phyloP scores from a whole-genome alignment of 1,140 invertebrate genomes.

The Pseudomyrmex dendroicus region DNA sequence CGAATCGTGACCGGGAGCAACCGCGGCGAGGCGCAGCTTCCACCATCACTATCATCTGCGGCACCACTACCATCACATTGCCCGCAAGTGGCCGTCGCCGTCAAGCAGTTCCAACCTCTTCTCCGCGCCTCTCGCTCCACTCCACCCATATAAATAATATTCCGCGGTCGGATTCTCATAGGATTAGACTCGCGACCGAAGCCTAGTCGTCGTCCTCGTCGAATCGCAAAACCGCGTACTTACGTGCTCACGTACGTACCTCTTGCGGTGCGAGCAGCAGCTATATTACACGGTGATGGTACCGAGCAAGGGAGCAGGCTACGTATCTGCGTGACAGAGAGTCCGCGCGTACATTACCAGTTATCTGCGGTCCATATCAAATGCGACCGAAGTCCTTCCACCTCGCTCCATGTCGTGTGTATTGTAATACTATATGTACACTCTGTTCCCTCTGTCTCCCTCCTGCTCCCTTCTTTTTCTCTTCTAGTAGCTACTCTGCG shows the following conservation, averaged over 20 bases:
- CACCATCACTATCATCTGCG: slow-evolving; percentile 44
- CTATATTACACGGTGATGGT: slow-evolving; percentile 50
- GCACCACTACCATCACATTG: slow-evolving; percentile 37
- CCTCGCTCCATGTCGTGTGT: slow-evolving; percentile 44
- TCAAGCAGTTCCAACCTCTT: slow-evolving; percentile 9
- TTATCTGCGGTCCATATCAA: slow-evolving; percentile 84
- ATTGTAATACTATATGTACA: neutral
- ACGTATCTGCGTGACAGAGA: slow-evolving; percentile 78
- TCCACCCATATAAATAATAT: slow-evolving; percentile 78
- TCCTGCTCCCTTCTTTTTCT: neutral
- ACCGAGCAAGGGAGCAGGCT: slow-evolving; percentile 28
- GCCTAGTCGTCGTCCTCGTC: slow-evolving; percentile 5
- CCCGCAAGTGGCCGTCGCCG: slow-evolving; percentile 31
- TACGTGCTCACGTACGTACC: slow-evolving; percentile 55
- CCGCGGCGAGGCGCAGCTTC: slow-evolving; percentile 53
- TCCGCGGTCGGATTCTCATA: slow-evolving; percentile 61
- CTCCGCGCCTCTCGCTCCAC: neutral
- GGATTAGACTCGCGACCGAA: slow-evolving; percentile 66
- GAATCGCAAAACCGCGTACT: slow-evolving; percentile 61
- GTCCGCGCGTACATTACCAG: slow-evolving; percentile 82
- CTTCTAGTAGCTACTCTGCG: neutral
- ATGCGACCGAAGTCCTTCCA: slow-evolving; percentile 78
- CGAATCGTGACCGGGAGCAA: slow-evolving; percentile 84
- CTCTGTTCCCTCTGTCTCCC: slow-evolving; percentile 14
- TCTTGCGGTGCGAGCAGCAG: slow-evolving; percentile 26